phyloP scores from a whole-genome alignment of 2,797 vertebrate genomes.

The Ciconia nigra region DNA sequence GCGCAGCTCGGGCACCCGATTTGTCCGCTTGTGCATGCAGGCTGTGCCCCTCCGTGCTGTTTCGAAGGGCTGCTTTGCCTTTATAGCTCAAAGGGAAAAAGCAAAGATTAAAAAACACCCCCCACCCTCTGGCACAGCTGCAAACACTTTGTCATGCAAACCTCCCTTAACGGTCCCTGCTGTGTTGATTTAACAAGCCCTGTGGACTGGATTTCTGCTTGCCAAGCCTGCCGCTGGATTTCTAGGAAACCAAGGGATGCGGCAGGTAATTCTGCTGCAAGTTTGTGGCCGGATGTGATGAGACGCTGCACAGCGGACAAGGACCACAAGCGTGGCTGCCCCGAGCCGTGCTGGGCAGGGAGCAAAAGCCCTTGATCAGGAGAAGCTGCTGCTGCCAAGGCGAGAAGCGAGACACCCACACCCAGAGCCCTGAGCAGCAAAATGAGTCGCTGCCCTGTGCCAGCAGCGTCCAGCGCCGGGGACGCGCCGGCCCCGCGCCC shows the following conservation, averaged over 20 bases:
- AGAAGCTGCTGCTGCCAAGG: not conserved
- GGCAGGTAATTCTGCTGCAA: not conserved
- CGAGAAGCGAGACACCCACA: not conserved
- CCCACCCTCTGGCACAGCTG: not conserved
- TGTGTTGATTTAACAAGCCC: not conserved
- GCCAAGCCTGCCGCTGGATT: not conserved
- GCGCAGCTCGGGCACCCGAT: not conserved
- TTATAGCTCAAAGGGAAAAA: not conserved
- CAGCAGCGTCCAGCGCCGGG: fast-evolving
- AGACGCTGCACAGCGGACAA: fast-evolving
- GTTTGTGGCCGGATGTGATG: not conserved
- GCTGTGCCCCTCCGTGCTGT: fast-evolving
- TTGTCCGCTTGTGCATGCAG: fast-evolving
- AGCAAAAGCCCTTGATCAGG: not conserved
- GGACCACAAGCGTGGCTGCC: not conserved
- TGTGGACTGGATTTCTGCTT: not conserved
- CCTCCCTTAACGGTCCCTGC: not conserved
- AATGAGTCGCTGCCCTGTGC: not conserved
- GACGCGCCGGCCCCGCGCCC: fast-evolving
- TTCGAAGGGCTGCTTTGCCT: not conserved
- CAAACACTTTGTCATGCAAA: fast-evolving
- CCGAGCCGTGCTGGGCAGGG: not conserved
- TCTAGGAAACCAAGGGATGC: not conserved
- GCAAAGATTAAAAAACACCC: not conserved
- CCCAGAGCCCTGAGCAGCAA: not conserved